Conservation (phyloP, 2,888 invertebrate genomes). For the Zaprionus obscuricornis region DNA sequence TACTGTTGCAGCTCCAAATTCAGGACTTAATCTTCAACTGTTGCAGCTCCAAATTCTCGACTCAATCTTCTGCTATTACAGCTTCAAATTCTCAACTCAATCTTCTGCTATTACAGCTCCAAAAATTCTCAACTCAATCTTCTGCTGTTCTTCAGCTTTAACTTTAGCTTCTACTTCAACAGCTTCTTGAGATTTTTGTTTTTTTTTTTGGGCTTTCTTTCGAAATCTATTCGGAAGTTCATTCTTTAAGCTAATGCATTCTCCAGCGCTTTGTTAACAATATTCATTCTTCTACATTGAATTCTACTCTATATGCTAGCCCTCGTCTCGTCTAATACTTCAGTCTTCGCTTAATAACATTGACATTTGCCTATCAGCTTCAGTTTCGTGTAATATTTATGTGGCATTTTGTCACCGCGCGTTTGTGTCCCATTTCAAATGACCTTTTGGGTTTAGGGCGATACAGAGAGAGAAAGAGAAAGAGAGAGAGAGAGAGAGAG, state of each 20-base stretch:
- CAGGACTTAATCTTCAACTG: too few relatives aligned
- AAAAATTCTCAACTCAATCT: too few relatives aligned
- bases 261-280: constrained; percentile 29
- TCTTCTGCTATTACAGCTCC: too few relatives aligned
- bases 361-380: constrained; percentile 72
- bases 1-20: too few relatives aligned
- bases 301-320: constrained; percentile 32
- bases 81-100: too few relatives aligned
- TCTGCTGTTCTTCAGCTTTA: too few relatives aligned
- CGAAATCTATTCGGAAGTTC: constrained; percentile 58
- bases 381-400: constrained; percentile 65
- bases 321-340: constrained; percentile 1
- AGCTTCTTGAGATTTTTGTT: too few relatives aligned
- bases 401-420: constrained; percentile 68
- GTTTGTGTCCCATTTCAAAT: constrained; percentile 50
- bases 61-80: too few relatives aligned
- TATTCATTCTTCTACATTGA: constrained; percentile 24
- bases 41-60: too few relatives aligned
- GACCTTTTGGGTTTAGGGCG: constrained; percentile 44
- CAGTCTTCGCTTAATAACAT: constrained; percentile 47
- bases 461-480: constrained; percentile 21
- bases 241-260: constrained; percentile 32
- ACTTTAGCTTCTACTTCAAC: too few relatives aligned
- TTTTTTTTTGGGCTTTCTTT: constrained; percentile 13
- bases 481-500: neutral